Evolutionary conservation across 1,140 invertebrate genomes (phyloP), one percentile per base, ranked within the genome.

Genomic region (Drosophila albomicans): DNA sequence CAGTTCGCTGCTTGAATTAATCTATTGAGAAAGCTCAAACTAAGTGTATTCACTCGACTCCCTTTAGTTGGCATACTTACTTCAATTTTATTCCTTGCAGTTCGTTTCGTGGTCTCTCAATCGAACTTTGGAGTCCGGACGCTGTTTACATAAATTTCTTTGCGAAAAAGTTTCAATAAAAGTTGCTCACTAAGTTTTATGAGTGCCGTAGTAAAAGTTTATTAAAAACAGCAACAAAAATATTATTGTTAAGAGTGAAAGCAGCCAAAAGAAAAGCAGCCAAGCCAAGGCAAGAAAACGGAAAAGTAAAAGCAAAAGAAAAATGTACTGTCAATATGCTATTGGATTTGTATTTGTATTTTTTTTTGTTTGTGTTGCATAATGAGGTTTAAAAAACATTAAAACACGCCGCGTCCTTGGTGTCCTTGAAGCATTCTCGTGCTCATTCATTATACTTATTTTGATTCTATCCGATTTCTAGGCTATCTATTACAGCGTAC

Each of bases 61-160:
- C 30, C 32, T 20, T 38, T 56, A 56, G 52, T 38, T 56, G 11
- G 1, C 32, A 57, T 57, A 57, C 54, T 57, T 57, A 70, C 48
- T 70, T 56, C 30, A 25, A 15, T 43, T 49, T 56, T 16, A 56
- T 64, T 54, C 72, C 62, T 71, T 75, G 65, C 59, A 15, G 15
- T 57, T 76, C 64, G 64, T 32, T 52, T 78, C 66, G 38, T 35
- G 28, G 43, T 67, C 64, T 67, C 64, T 69, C 79, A 86, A 85
- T 85, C 59, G 78, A 62, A 77, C 65, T 65, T 65, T 25, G 49
- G 63, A 71, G 77, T 76, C 41, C 10, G 51, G 51, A 35, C 43
- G 76, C 74, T 85, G 79, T 82, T 80, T 75, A 82, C 82, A 88
- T 68, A 72, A 82, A 79, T 87, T 88, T 88, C 76, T 77, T 74